Percentiles rank a stretch among this genome's conserved stretches.
phyloP scores from a whole-genome alignment of 2,797 vertebrate species.

The Lates japonicus region DNA sequence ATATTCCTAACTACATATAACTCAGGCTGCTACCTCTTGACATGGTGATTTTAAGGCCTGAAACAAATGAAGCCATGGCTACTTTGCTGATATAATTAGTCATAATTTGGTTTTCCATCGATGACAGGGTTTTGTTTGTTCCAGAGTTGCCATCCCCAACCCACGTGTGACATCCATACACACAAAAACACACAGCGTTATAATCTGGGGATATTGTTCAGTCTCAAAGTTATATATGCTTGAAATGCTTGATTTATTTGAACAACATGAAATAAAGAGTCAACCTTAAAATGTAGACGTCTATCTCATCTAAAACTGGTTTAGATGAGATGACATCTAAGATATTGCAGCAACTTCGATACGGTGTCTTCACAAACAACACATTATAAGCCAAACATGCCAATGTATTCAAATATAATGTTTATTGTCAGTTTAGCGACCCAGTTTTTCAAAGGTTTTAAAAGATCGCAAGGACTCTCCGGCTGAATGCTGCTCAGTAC shows the following conservation, averaged over 20 bases:
- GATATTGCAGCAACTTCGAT: not conserved
- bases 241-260: not conserved
- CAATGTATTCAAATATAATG: not conserved
- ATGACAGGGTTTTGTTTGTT: conserved; percentile 9
- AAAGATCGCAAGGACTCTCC: not conserved
- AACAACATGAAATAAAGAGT: not conserved
- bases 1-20: conserved; percentile 43
- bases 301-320: not conserved
- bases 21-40: conserved; percentile 44
- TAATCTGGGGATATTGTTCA: not conserved
- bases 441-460: not conserved
- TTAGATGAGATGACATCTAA: no score
- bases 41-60: conserved; percentile 20
- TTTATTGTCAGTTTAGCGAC: not conserved
- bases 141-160: not conserved
- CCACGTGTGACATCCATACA: not conserved
- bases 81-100: conserved; percentile 11
- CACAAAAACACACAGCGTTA: not conserved
- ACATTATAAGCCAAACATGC: not conserved
- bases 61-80: conserved; percentile 28
- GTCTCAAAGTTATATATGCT: not conserved
- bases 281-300: not conserved
- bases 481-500: conserved; percentile 2
- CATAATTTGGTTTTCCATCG: conserved; percentile 24
- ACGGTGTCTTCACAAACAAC: not conserved